phyloP scores from a whole-genome alignment of 2,113 vertebrate species.

The Salvelinus fontinalis region DNA sequence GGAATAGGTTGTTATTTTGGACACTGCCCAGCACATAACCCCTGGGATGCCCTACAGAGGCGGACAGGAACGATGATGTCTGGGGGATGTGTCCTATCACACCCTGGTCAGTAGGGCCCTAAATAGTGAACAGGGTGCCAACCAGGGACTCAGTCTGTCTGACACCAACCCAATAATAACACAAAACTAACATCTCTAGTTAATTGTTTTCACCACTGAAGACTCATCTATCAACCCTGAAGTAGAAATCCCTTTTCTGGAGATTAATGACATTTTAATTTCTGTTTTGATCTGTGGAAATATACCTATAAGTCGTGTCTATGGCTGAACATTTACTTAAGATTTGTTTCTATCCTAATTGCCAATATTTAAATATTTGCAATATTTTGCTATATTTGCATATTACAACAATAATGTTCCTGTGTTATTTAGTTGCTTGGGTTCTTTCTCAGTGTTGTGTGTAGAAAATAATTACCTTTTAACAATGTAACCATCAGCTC shows the following conservation, averaged over 20 bases:
- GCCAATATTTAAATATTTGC: not conserved
- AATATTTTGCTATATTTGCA: no score
- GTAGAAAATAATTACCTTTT: constrained; percentile 57
- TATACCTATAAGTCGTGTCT: no score
- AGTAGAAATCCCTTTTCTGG: constrained; percentile 67
- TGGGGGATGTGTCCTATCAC: no score
- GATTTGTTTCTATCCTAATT: no score
- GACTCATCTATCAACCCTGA: constrained; percentile 64
- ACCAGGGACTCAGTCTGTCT: constrained; percentile 25
- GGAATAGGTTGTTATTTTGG: constrained; percentile 32
- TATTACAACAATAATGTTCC: no score
- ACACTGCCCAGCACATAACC: constrained; percentile 4
- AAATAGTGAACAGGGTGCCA: no score
- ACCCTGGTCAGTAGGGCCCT: no score
- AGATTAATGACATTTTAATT: constrained; percentile 67
- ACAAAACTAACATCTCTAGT: constrained; percentile 63
- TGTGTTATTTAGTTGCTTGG: constrained; percentile 20
- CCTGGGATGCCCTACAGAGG: constrained; percentile 30
- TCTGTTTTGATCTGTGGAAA: constrained; percentile 51
- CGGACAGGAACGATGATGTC: constrained; percentile 17
- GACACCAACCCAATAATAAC: constrained; percentile 61
- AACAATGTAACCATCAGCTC: constrained; percentile 40
- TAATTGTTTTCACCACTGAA: constrained; percentile 65
- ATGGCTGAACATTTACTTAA: no score
- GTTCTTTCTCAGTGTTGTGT: constrained; percentile 25